These are phyloP conservation scores for Oceanodroma tethys DNA, from an alignment of 2,113 vertebrate species.

Conservation along the genomic window DNA sequence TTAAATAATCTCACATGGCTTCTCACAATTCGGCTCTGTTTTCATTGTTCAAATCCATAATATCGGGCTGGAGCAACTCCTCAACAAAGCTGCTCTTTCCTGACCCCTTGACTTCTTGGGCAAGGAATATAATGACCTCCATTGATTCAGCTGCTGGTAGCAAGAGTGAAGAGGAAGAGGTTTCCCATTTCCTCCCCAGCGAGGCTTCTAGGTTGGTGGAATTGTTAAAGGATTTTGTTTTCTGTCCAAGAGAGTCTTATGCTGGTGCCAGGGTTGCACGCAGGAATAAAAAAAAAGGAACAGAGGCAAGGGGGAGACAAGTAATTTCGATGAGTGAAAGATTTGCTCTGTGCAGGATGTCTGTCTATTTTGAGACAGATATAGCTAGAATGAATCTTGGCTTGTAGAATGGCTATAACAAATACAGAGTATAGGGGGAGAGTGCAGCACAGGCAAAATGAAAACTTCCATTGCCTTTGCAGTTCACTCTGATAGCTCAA, in stretches of 20 bases:
- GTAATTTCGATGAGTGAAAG: neutral
- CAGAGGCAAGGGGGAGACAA: neutral
- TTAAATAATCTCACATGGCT: constrained; percentile 68
- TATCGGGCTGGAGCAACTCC: neutral
- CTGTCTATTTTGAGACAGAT: neutral
- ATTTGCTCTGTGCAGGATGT: neutral
- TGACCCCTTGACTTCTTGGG: constrained; percentile 58
- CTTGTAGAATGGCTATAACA: neutral
- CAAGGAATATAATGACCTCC: constrained; percentile 52
- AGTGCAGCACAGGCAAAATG: too few species aligned
- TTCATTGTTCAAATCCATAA: constrained; percentile 41
- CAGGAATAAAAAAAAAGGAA: neutral
- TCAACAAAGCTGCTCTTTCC: constrained; percentile 56
- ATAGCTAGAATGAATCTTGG: neutral
- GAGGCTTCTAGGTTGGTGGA: constrained; percentile 3
- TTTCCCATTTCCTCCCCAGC: constrained; percentile 42
- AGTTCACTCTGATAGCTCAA: neutral
- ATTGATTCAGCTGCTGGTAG: constrained; percentile 57
- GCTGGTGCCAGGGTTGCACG: neutral
- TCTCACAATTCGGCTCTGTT: constrained; percentile 45
- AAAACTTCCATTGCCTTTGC: neutral
- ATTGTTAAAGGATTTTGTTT: constrained; percentile 54
- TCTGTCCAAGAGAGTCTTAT: neutral
- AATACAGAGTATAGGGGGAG: neutral
- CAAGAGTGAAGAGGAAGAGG: constrained; percentile 32